These are phyloP conservation scores for Tenthredo livida DNA, from an alignment of 2,888 invertebrate species.

Conservation along the genomic window DNA sequence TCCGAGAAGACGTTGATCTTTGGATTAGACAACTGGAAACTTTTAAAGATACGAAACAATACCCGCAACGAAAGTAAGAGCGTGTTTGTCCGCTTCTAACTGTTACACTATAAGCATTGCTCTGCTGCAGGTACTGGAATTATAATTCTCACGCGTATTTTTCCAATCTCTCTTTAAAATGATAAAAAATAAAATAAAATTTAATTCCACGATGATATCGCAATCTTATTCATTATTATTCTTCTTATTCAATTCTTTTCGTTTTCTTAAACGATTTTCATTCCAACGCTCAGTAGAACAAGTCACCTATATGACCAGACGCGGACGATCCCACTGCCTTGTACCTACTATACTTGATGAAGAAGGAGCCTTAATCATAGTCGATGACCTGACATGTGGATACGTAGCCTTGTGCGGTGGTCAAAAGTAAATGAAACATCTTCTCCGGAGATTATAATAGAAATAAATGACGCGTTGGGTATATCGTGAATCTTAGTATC, in stretches of 20 bases:
- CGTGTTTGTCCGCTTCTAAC: slow-evolving; percentile 30
- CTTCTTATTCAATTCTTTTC: not conserved
- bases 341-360: not conserved
- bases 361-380: slow-evolving; percentile 10
- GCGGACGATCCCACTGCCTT: slow-evolving; percentile 34
- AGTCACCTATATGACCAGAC: slow-evolving; percentile 5
- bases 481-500: not conserved
- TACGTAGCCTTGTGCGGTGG: slow-evolving; percentile 31
- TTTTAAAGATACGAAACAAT: slow-evolving; percentile 31
- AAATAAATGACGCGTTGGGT: not conserved
- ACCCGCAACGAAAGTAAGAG: slow-evolving; percentile 38
- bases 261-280: not conserved
- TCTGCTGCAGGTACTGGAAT: not conserved
- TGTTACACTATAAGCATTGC: not conserved
- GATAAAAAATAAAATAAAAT: slow-evolving; percentile 11
- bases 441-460: not conserved
- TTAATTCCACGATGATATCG: not conserved
- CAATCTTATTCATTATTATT: not conserved
- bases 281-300: slow-evolving; percentile 34
- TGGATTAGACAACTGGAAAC: slow-evolving; percentile 40
- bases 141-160: slow-evolving; percentile 23
- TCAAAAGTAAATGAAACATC: slow-evolving; percentile 40
- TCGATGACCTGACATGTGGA: slow-evolving; percentile 20
- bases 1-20: slow-evolving; percentile 45
- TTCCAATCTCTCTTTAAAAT: not conserved